Evolutionary conservation across 2,888 invertebrate species (phyloP).

Genomic region (Callinectes sapidus): DNA sequence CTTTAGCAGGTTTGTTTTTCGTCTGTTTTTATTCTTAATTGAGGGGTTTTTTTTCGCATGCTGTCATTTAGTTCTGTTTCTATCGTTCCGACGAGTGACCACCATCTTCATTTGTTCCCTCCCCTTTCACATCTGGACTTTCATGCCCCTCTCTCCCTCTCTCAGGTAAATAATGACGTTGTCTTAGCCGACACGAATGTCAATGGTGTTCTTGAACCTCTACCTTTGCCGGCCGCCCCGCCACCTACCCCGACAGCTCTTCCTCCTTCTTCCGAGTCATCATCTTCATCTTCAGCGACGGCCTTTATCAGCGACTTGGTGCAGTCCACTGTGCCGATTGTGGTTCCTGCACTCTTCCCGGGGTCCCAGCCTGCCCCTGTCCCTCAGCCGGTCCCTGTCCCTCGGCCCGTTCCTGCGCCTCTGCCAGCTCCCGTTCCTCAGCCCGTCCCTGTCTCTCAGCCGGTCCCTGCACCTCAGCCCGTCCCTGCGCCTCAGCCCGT

Average conservation of each 20-base stretch:
- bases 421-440: neutral
- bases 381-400: neutral
- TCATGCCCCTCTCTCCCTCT: neutral
- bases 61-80: neutral
- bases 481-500: neutral
- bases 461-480: neutral
- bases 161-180: constrained; percentile 8
- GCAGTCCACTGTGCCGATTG: neutral
- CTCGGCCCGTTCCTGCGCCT: neutral
- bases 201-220: neutral
- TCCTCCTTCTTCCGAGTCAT: neutral
- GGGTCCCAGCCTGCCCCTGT: neutral
- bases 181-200: neutral
- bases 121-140: neutral
- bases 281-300: neutral
- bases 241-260: neutral
- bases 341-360: neutral
- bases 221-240: neutral
- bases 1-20: neutral
- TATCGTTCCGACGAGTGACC: neutral
- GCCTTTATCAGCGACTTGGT: neutral
- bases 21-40: neutral
- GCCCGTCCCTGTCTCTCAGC: neutral
- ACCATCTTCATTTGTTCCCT: neutral
- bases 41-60: neutral